Percentiles rank a stretch among this genome's conserved stretches.
Evolutionary conservation across 2,888 invertebrate genomes (phyloP).

Genomic region (Charanyca ferruginea): DNA sequence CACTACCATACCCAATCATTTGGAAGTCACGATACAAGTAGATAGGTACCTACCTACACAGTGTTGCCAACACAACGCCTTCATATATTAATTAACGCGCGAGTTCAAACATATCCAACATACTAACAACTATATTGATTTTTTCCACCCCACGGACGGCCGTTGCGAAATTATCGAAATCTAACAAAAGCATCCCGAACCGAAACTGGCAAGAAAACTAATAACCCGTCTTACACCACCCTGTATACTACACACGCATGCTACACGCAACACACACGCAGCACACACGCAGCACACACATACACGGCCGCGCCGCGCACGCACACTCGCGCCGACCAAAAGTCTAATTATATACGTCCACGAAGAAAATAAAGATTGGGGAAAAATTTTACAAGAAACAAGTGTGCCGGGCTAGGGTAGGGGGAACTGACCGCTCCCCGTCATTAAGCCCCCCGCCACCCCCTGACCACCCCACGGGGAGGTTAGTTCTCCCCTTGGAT

Average conservation of each 20-base stretch:
- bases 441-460: slow-evolving; percentile 86
- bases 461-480: slow-evolving; percentile 73
- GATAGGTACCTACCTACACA: slow-evolving; percentile 2
- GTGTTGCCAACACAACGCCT: slow-evolving; percentile 52
- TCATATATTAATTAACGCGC: slow-evolving; percentile 67
- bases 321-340: slow-evolving; percentile 66
- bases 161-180: slow-evolving; percentile 91
- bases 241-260: slow-evolving; percentile 68
- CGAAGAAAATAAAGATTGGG: slow-evolving; percentile 91
- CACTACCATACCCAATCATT: slow-evolving; percentile 2
- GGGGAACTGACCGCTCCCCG: slow-evolving; percentile 89
- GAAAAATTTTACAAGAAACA: slow-evolving; percentile 91
- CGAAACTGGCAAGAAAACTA: slow-evolving; percentile 90
- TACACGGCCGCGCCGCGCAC: slow-evolving; percentile 65
- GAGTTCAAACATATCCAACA: slow-evolving; percentile 66
- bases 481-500: slow-evolving; percentile 88
- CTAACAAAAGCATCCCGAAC: slow-evolving; percentile 88
- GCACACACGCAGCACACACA: slow-evolving; percentile 53
- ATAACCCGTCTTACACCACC: slow-evolving; percentile 88
- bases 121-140: slow-evolving; percentile 77
- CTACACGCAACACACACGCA: slow-evolving; percentile 54
- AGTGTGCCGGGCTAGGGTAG: slow-evolving; percentile 84
- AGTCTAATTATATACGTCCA: slow-evolving; percentile 90
- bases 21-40: slow-evolving; percentile 19
- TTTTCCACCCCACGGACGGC: slow-evolving; percentile 74